These are phyloP conservation scores for Cyprinodon variegatus DNA, from an alignment of 2,113 vertebrate species.

Conservation along the genomic window DNA sequence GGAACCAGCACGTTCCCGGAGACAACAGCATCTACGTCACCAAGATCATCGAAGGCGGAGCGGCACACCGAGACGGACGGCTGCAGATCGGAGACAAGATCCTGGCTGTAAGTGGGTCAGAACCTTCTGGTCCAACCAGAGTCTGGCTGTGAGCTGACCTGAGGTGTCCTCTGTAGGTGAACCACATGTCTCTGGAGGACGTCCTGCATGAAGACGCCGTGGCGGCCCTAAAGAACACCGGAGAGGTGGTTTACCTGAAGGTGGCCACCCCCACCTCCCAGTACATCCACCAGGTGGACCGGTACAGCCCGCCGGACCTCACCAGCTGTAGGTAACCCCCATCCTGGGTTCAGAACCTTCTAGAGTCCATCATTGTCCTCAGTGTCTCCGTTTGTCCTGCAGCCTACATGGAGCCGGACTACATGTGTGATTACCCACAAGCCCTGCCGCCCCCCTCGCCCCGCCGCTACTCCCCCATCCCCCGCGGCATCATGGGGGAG, in stretches of 20 bases:
- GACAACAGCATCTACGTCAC: conserved; percentile 92
- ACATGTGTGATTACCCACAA: conserved; percentile 88
- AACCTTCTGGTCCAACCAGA: not conserved
- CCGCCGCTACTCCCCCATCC: conserved; percentile 85
- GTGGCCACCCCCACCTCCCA: conserved; percentile 87
- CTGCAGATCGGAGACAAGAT: conserved; percentile 91
- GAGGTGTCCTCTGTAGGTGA: conserved; percentile 79
- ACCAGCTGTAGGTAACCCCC: conserved; percentile 83
- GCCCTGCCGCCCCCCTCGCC: conserved; percentile 89
- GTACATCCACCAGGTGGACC: conserved; percentile 81
- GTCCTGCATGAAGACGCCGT: conserved; percentile 92
- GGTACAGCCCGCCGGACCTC: conserved; percentile 89
- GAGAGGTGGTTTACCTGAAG: conserved; percentile 90
- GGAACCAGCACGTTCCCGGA: conserved; percentile 89
- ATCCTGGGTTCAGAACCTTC: not conserved
- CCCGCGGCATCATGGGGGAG: conserved; percentile 85
- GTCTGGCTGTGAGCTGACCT: not conserved
- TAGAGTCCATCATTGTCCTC: not conserved
- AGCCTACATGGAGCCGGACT: conserved; percentile 91
- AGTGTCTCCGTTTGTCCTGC: not conserved
- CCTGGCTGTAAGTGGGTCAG: conserved; percentile 79
- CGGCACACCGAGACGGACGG: conserved; percentile 85
- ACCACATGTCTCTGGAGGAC: conserved; percentile 88
- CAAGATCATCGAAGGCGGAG: conserved; percentile 89
- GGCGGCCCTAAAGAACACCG: conserved; percentile 88